Percentiles rank a stretch among this genome's conserved stretches.
Evolutionary conservation across 2,797 vertebrate species (phyloP).

Genomic region (Coccyzus lansbergi): DNA sequence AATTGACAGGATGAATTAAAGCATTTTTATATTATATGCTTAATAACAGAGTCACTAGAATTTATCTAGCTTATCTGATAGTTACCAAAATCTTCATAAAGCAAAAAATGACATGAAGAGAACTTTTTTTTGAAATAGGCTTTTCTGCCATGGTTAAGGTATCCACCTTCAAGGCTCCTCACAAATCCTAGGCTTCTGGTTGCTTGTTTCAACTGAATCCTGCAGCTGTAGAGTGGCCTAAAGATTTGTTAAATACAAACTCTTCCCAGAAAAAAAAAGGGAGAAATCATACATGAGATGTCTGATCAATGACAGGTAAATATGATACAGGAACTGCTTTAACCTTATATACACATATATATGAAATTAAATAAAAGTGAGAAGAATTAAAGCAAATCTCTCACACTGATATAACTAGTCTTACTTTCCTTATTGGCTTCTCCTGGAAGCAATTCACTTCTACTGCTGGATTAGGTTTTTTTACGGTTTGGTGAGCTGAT

Average conservation of each 20-base stretch:
- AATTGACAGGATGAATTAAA: neutral
- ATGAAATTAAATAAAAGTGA: neutral
- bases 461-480: neutral
- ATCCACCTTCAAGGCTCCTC: neutral
- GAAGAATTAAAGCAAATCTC: neutral
- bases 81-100: neutral
- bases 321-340: neutral
- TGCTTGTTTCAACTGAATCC: neutral
- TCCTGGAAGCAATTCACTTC: neutral
- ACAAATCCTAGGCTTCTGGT: neutral
- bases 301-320: neutral
- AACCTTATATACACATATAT: neutral
- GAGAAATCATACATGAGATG: neutral
- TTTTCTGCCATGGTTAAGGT: neutral
- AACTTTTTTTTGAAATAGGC: neutral
- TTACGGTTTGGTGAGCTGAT: neutral
- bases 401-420: rapidly evolving
- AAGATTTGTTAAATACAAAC: neutral
- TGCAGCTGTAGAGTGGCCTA: neutral
- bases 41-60: neutral
- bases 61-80: neutral
- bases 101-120: neutral
- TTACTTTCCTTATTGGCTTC: neutral
- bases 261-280: neutral
- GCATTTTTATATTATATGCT: neutral